A percentile compares a stretch with the other conserved stretches of the same genome.
phyloP scores from a whole-genome alignment of 2,888 invertebrate genomes.

The Octodonta nipae region DNA sequence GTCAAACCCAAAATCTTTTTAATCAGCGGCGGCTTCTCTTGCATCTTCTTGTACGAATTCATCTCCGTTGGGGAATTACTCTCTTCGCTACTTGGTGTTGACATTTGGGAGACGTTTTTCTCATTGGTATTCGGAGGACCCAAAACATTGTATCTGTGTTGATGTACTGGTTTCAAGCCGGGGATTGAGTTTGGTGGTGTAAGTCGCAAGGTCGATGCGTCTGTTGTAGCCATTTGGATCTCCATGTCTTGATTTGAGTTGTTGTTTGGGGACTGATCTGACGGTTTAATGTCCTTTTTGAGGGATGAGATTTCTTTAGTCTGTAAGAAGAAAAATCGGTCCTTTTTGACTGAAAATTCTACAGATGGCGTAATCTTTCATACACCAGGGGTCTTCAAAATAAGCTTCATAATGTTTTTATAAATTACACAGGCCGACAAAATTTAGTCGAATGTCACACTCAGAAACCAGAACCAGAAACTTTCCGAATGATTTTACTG shows the following conservation, averaged over 20 bases:
- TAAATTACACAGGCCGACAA: no score
- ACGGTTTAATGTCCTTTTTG: slow-evolving; percentile 26
- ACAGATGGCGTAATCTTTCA: no score
- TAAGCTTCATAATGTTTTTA: no score
- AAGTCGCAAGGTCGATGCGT: slow-evolving; percentile 38
- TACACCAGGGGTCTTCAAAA: no score
- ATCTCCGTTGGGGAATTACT: slow-evolving; percentile 78
- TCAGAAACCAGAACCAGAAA: no score
- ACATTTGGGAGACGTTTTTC: slow-evolving; percentile 38
- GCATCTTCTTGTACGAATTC: slow-evolving; percentile 69
- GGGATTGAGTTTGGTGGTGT: slow-evolving; percentile 52
- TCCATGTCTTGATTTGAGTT: slow-evolving; percentile 40
- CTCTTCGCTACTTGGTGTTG: slow-evolving; percentile 65
- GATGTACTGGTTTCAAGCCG: slow-evolving; percentile 47
- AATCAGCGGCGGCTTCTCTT: slow-evolving; percentile 66
- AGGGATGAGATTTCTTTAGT: slow-evolving; percentile 32
- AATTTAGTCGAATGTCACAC: no score
- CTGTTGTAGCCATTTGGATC: slow-evolving; percentile 38
- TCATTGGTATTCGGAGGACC: slow-evolving; percentile 19
- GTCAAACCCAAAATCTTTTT: slow-evolving; percentile 67
- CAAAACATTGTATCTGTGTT: slow-evolving; percentile 42
- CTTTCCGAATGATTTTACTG: no score
- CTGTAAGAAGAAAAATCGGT: no score
- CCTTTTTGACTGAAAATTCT: no score
- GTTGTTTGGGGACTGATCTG: slow-evolving; percentile 17